Base-by-base conservation (phyloP, 2,113 vertebrate species). In the Arothron firmamentum region DNA sequence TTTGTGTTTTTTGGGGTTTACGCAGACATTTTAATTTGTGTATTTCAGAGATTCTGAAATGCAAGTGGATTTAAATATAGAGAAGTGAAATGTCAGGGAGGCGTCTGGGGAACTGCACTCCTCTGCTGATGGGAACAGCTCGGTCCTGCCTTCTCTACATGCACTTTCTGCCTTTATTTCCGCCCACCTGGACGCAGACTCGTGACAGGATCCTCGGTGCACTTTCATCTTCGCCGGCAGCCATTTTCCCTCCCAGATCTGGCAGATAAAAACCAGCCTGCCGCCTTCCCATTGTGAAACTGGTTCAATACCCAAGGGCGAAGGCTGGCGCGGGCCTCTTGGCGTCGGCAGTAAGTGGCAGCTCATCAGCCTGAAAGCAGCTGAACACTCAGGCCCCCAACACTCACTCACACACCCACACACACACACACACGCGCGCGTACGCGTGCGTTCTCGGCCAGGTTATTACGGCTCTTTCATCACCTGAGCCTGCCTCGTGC, bases 391-490 rank as follows among this genome's bases (percentile, higher is more conserved):
- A 59, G 77, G 71, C 77, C 62, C 69, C 65, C 71, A 84, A 83
- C 69, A 75, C 84, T 81, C 85, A 5, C 25, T 6, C 25, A 3
- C 25, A 28, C 25, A 28, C 25, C 3, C 25, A 28, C 25, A 28
- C 25, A 28, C 25, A 28, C 70, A 79, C 71, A 80, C 86, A 81
- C 81, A 85, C 81, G 80, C 65, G 41, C 49, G 6, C 70, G 79
- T 69, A 80, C 80, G 85, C 81, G 80, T 63, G 41, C 49, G 65
- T 59, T 67, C 52, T 52, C 56, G 5, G 56, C 60, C 56, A 50
- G 74, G 79, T 87, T 89, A 89, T 89, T 87, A 84, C 62, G 50
- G 82, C 68, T 59, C 82, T 85, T 89, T 90, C 78, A 84, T 89
- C 87, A 88, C 67, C 74, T 34, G 68, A 7, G n/a, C 57, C 76